Base-by-base conservation (phyloP, 2,113 vertebrate genomes). In the Psilopogon haemacephalus region DNA sequence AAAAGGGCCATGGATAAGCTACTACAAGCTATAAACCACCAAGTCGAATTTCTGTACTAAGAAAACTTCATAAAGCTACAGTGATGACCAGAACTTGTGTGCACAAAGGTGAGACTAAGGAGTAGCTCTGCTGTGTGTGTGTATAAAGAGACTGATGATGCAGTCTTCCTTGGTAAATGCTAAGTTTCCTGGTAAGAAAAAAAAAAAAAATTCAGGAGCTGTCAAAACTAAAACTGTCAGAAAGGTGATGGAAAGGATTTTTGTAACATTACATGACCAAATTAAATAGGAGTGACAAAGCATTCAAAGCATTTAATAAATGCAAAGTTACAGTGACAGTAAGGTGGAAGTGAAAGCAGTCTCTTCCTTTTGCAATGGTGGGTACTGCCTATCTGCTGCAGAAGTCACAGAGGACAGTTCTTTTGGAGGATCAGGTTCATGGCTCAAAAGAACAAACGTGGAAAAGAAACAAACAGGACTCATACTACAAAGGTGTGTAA, bases 61-160 rank as follows among this genome's bases (percentile, higher is more conserved):
- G n/a, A 24, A 89, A 55, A 37, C 12, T 26, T 32, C 54, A 48
- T 16, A 19, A 42, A 90, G 44, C 28, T 44, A 77, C 40, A 72
- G 16, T 54, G 56, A 52, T 11, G n/a, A 69, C 40, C 44, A 72
- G 35, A 82, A 67, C 28, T 23, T 38, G 8, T 17, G 21, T 15
- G 30, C 32, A 58, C 20, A 40, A 30, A 73, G 48, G 16, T 4
- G 16, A 76, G 44, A 23, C 19, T 9, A 4, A 71, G 65, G 38
- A 86, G 46, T 24, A 73, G 68, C 27, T 30, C 15, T 0, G 8
- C 0, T 5, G 26, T 1, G 4, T 24, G 20, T 24, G 27, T 14
- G 37, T 0, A 0, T 20, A n/a, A 70, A 86, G 15, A 38, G 70
- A 55, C 0, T 2, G 52, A 71, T 18, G 26, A 60, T 14, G 50